Evolutionary conservation across 2,113 vertebrate species (phyloP).

Genomic region (Mus spicilegus): DNA sequence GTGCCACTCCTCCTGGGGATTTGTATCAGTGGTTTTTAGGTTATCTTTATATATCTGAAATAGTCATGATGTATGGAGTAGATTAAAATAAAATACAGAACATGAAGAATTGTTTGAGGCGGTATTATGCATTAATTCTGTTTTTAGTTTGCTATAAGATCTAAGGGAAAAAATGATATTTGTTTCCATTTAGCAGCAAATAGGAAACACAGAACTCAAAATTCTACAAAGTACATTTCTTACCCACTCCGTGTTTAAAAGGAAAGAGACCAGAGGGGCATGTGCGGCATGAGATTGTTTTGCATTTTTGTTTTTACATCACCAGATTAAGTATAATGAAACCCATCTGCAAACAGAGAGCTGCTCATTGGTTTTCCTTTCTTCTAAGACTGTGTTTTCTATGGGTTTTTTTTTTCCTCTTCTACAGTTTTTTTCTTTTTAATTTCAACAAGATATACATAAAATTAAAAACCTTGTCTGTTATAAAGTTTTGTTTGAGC

Average conservation of each 20-base stretch:
- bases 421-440: constrained; percentile 78
- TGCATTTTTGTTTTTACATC: constrained; percentile 77
- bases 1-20: constrained; percentile 25
- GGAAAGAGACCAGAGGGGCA: constrained; percentile 76
- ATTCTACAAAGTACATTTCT: constrained; percentile 77
- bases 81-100: constrained; percentile 63
- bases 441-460: constrained; percentile 79
- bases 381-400: constrained; percentile 63
- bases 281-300: constrained; percentile 74
- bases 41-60: constrained; percentile 63
- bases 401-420: constrained; percentile 43
- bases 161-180: constrained; percentile 72
- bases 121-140: constrained; percentile 72
- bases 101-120: constrained; percentile 60
- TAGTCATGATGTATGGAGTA: constrained; percentile 48
- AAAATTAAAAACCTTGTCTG: constrained; percentile 89
- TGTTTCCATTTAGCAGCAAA: constrained; percentile 80
- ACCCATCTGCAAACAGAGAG: constrained; percentile 76
- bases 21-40: constrained; percentile 67
- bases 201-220: constrained; percentile 73
- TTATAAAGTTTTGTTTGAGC: constrained; percentile 94
- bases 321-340: constrained; percentile 82
- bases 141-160: constrained; percentile 76
- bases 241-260: constrained; percentile 78
- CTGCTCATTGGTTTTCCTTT: constrained; percentile 76